A percentile compares a stretch with the other conserved stretches of the same genome.
phyloP scores from a whole-genome alignment of 2,797 vertebrate species.

The Enteromius radiatus region DNA sequence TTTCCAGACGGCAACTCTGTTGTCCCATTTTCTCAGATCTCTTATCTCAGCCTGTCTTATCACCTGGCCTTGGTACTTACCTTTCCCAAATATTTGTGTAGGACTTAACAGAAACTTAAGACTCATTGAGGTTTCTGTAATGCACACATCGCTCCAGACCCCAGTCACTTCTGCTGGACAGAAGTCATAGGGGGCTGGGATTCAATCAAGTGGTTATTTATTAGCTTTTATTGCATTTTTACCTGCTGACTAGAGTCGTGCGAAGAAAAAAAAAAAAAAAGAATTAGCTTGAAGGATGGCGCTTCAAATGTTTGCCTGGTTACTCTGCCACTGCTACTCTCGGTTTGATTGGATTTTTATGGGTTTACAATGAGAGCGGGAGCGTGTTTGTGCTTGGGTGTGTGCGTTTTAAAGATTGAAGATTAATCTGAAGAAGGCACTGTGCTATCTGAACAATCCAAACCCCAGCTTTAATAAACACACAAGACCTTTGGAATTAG shows the following conservation, averaged over 20 bases:
- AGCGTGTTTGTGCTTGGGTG: slow-evolving; percentile 34
- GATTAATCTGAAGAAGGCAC: slow-evolving; percentile 29
- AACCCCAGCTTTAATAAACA: neutral
- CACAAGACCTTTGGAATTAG: neutral
- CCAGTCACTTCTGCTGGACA: slow-evolving; percentile 41
- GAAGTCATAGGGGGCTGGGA: slow-evolving; percentile 38
- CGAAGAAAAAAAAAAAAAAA: slow-evolving; percentile 23
- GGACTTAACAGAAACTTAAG: slow-evolving; percentile 61
- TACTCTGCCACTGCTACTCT: slow-evolving; percentile 54
- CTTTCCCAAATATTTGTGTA: slow-evolving; percentile 70
- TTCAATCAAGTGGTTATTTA: slow-evolving; percentile 63
- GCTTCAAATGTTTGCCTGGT: slow-evolving; percentile 56
- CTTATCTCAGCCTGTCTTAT: slow-evolving; percentile 64
- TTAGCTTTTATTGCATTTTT: slow-evolving; percentile 69
- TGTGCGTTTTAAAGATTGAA: slow-evolving; percentile 36
- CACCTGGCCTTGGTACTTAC: slow-evolving; percentile 66
- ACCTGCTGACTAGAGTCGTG: slow-evolving; percentile 50
- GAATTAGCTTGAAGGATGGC: slow-evolving; percentile 59
- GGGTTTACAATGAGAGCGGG: slow-evolving; percentile 29
- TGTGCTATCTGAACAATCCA: slow-evolving; percentile 23
- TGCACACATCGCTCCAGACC: slow-evolving; percentile 26
- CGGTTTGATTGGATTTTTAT: slow-evolving; percentile 52
- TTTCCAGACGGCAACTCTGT: slow-evolving; percentile 58
- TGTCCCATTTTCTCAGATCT: slow-evolving; percentile 62
- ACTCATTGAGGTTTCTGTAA: slow-evolving; percentile 47